Percentiles rank a stretch among this genome's conserved stretches.
These are phyloP conservation scores for Erynnis tages DNA, from an alignment of 2,888 invertebrate genomes.

Conservation along the genomic window DNA sequence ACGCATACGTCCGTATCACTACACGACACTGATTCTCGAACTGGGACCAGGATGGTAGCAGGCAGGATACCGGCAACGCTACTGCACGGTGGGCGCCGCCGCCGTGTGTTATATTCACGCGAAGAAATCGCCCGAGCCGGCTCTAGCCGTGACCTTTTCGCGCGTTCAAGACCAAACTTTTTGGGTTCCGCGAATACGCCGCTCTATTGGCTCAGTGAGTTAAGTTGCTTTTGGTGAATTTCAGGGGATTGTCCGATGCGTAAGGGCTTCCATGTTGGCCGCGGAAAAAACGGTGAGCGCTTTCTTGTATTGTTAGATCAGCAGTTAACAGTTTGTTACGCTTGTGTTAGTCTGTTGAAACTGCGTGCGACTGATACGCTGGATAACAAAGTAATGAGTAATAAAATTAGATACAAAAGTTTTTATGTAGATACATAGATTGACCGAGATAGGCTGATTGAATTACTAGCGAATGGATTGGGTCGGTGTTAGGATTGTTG, in stretches of 20 bases:
- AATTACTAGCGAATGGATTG: too few species aligned
- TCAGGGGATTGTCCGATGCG: background rate
- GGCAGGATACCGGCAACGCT: slow-evolving; percentile 19
- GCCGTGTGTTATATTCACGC: slow-evolving; percentile 36
- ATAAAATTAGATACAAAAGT: too few species aligned
- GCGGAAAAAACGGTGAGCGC: too few species aligned
- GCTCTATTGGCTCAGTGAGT: background rate
- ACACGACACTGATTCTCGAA: slow-evolving; percentile 1
- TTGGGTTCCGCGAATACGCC: slow-evolving; percentile 13
- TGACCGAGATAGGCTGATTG: too few species aligned
- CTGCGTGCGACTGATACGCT: too few species aligned
- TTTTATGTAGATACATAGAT: too few species aligned
- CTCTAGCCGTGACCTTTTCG: slow-evolving; percentile 37
- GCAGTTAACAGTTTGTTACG: too few species aligned
- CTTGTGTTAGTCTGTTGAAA: too few species aligned
- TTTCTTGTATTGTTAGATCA: too few species aligned
- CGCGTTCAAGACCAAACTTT: slow-evolving; percentile 37
- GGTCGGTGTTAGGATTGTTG: too few species aligned
- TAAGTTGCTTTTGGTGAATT: background rate
- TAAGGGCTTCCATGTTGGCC: too few species aligned
- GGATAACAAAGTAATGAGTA: too few species aligned
- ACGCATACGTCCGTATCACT: slow-evolving; percentile 19
- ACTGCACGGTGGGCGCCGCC: slow-evolving; percentile 25
- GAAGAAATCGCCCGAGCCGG: slow-evolving; percentile 30
- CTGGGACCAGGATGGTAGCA: slow-evolving; percentile 25